Evolutionary conservation across 2,888 invertebrate species (phyloP), one percentile per base, ranked within the genome.

Genomic region (Eristalinus aeneus): DNA sequence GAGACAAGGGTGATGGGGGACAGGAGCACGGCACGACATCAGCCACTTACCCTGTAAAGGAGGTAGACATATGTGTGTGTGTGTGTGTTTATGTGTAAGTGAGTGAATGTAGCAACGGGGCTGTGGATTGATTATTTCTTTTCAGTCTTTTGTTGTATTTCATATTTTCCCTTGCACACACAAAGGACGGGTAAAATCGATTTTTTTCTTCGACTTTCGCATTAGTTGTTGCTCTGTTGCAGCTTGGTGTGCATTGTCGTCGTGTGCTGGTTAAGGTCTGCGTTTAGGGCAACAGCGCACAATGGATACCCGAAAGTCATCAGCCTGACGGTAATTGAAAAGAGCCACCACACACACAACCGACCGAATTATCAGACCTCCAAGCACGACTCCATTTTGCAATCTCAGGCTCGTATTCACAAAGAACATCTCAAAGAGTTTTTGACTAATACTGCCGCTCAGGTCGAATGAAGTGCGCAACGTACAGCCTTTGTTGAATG

Each of bases 161-260:
- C 60, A 27, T 53, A 74, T 65, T 58, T 78, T 73, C 67, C 12
- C 39, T 46, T 20, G 54, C 39, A 65, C 23, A 64, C 46, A 61
- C 68, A 78, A 65, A 74, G 69, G 65, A 60, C 60, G 22, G 34
- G 20, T 68, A 79, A 75, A 80, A 84, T 84, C 75, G 75, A 84
- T 84, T 75, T 71, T 72, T 16, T 75, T 74, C 71, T 39, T 79
- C 67, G 27, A 3, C 27, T 27, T 27, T 27, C 60, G 54, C 32
- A 54, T 61, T 67, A 61, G 53, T 34, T 72, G 46, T n/a, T 8
- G 54, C 16, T 11, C 27, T 1, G 23, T 4, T 54, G 22, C 20
- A 27, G 46, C 46, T 5, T 16, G n/a, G 36, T 12, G 39, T 16
- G n/a, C 16, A 16, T 46, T 46, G 46, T 46, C 46, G 16, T 46